These are phyloP conservation scores for Metridium senile DNA, from an alignment of 92 coral and sea anemone genomes.

Conservation along the genomic window DNA sequence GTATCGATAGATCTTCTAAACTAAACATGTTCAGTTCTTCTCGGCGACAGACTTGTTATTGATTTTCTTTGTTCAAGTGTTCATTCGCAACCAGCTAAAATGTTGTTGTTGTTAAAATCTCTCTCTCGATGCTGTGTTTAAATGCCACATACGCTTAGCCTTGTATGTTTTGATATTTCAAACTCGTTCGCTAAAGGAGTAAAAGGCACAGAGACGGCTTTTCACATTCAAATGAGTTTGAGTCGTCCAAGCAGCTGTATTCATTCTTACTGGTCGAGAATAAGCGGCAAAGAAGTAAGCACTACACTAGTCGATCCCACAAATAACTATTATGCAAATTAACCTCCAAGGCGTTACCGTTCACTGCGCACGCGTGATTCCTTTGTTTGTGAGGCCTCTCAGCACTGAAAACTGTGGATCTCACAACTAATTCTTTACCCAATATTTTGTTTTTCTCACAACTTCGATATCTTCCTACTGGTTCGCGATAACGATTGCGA, in stretches of 20 bases:
- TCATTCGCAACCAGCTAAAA: slow-evolving; percentile 12
- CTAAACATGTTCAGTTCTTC: slow-evolving; percentile 52
- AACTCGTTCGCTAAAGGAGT: slow-evolving; percentile 45
- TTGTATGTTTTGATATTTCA: slow-evolving; percentile 43
- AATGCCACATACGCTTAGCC: slow-evolving; percentile 26
- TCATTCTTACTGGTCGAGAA: slow-evolving; percentile 81
- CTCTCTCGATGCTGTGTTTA: slow-evolving; percentile 14
- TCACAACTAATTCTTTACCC: background rate
- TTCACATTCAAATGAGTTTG: slow-evolving; percentile 85
- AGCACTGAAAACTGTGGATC: slow-evolving; percentile 37
- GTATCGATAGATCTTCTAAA: slow-evolving; percentile 51
- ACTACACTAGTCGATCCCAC: slow-evolving; percentile 66
- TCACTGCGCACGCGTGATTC: slow-evolving; percentile 42
- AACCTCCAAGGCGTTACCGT: slow-evolving; percentile 53
- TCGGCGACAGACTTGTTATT: slow-evolving; percentile 1
- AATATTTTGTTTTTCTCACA: background rate
- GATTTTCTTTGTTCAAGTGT: slow-evolving; percentile 16
- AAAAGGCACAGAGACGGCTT: slow-evolving; percentile 75
- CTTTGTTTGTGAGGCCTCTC: slow-evolving; percentile 7
- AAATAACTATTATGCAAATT: slow-evolving; percentile 45
- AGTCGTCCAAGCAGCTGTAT: slow-evolving; percentile 83
- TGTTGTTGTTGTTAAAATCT: slow-evolving; percentile 16
- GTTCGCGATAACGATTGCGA: slow-evolving; percentile 19
- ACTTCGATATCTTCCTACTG: background rate
- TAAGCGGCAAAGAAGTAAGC: slow-evolving; percentile 44